Evolutionary conservation across 2,113 vertebrate species (phyloP).

Genomic region (Forbesichthys agassizii): DNA sequence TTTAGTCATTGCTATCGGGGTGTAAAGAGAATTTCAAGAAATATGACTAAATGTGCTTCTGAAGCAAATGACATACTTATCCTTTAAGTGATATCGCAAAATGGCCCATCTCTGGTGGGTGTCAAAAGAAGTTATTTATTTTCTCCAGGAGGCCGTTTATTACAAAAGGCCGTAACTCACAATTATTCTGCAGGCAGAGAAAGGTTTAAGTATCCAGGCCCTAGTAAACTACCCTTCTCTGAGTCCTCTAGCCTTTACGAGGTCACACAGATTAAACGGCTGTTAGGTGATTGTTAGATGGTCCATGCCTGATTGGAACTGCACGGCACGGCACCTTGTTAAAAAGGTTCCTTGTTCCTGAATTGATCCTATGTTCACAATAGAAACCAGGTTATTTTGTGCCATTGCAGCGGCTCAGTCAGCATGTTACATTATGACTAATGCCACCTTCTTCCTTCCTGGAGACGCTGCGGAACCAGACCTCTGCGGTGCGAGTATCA

Average conservation of each 20-base stretch:
- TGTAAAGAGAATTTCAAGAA: too few species aligned
- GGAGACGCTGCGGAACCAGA: background rate
- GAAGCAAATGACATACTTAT: background rate
- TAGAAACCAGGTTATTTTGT: too few species aligned
- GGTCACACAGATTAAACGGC: constrained; percentile 34
- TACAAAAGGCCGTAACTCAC: constrained; percentile 27
- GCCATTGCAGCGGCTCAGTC: background rate
- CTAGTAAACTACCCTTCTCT: constrained; percentile 15
- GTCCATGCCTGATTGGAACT: constrained; percentile 28
- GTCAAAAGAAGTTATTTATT: constrained; percentile 8
- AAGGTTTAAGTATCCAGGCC: constrained; percentile 17
- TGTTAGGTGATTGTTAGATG: constrained; percentile 36
- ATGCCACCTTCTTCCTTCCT: background rate
- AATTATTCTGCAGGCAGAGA: constrained; percentile 19
- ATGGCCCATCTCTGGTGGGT: constrained; percentile 21
- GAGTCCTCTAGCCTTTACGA: constrained; percentile 25
- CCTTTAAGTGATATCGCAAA: constrained; percentile 3
- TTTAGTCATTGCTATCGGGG: too few species aligned
- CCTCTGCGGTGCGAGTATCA: too few species aligned
- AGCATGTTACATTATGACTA: constrained; percentile 6
- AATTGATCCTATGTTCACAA: too few species aligned
- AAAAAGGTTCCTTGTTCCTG: constrained; percentile 15
- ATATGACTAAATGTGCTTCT: too few species aligned
- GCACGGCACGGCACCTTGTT: constrained; percentile 17
- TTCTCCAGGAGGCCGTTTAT: constrained; percentile 31